phyloP scores from a whole-genome alignment of 2,113 vertebrate species.

The Dasyurus viverrinus region DNA sequence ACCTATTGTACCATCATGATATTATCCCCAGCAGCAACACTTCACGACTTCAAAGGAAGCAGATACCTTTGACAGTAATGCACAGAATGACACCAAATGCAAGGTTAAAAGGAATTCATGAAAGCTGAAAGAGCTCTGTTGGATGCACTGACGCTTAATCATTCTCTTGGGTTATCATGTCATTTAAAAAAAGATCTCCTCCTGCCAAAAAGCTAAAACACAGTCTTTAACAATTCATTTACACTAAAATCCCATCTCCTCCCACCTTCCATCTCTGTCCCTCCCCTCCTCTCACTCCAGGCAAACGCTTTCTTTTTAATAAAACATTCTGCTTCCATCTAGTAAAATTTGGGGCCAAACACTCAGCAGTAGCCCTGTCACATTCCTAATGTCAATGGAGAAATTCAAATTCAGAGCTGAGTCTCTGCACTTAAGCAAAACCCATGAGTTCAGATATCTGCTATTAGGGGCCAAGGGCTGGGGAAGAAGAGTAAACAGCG shows the following conservation, averaged over 20 bases:
- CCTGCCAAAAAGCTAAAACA: neutral
- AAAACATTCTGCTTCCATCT: constrained; percentile 35
- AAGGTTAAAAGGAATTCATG: constrained; percentile 58
- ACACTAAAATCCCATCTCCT: constrained; percentile 36
- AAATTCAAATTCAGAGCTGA: constrained; percentile 54
- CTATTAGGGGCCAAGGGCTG: neutral
- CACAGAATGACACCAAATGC: constrained; percentile 51
- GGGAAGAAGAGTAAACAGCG: neutral
- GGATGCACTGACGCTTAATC: constrained; percentile 54
- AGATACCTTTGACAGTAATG: constrained; percentile 44
- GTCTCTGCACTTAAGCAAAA: neutral
- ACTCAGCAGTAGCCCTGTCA: constrained; percentile 38
- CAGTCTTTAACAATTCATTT: constrained; percentile 53
- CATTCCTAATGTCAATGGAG: constrained; percentile 55
- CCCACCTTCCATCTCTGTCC: neutral
- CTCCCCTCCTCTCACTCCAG: constrained; percentile 29
- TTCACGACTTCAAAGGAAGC: constrained; percentile 53
- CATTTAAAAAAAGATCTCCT: constrained; percentile 68
- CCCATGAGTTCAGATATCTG: constrained; percentile 41
- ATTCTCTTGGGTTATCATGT: constrained; percentile 63
- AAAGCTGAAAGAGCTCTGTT: constrained; percentile 54
- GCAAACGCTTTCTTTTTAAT: constrained; percentile 56
- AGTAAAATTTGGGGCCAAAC: constrained; percentile 45
- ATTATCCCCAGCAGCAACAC: neutral
- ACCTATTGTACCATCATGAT: constrained; percentile 31